phyloP scores from a whole-genome alignment of 2,888 invertebrate genomes.

The Dryomyza anilis region DNA sequence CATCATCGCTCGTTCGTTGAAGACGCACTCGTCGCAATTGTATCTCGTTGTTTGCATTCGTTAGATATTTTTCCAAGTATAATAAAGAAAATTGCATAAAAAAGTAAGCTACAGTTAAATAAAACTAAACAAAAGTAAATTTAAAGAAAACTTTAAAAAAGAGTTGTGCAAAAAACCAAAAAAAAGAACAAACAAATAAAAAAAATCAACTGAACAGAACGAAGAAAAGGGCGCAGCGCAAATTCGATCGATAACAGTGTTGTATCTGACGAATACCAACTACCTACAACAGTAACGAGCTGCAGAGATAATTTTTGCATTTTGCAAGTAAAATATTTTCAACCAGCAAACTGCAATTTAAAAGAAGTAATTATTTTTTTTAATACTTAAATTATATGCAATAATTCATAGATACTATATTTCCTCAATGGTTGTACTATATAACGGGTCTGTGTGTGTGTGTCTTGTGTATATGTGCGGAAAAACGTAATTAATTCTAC shows the following conservation, averaged over 20 bases:
- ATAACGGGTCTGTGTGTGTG: neutral
- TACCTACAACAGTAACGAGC: slow-evolving; percentile 1
- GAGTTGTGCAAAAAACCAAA: neutral
- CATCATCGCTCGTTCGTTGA: slow-evolving; percentile 14
- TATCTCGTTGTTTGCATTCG: slow-evolving; percentile 11
- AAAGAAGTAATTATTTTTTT: slow-evolving; percentile 8
- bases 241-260: slow-evolving; percentile 21
- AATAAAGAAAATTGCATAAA: neutral
- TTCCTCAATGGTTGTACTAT: neutral
- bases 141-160: no score
- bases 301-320: neutral
- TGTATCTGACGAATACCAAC: slow-evolving; percentile 19
- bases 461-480: slow-evolving; percentile 8
- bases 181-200: neutral
- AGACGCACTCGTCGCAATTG: slow-evolving; percentile 4
- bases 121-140: neutral
- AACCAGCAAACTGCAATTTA: slow-evolving; percentile 12
- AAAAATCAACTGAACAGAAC: slow-evolving; percentile 1
- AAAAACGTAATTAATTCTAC: neutral
- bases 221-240: slow-evolving; percentile 21
- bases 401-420: neutral
- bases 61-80: no score
- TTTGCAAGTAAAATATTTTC: neutral
- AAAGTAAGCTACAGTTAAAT: neutral
- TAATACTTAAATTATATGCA: no score